Conservation (phyloP, 2,797 vertebrate species). For the Macrochelys suwanniensis region DNA sequence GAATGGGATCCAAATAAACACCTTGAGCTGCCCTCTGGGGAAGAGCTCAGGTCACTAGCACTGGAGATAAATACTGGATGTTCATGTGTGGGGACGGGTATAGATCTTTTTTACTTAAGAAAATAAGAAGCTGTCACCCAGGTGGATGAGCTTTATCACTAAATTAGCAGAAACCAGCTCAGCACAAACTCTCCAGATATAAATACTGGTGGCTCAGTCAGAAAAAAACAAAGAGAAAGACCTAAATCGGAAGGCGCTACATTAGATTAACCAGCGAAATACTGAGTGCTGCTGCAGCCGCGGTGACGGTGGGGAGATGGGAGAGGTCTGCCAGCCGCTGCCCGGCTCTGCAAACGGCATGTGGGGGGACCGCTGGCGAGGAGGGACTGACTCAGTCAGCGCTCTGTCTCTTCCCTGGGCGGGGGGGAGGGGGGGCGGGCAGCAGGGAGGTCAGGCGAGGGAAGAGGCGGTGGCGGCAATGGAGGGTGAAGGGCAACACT, state of each 20-base stretch:
- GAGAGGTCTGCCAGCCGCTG: slow-evolving; percentile 53
- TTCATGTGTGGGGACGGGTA: background rate
- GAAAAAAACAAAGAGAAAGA: slow-evolving; percentile 77
- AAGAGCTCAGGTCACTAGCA: slow-evolving; percentile 77
- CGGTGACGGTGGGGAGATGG: slow-evolving; percentile 47
- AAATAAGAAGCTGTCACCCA: slow-evolving; percentile 83
- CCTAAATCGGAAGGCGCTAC: slow-evolving; percentile 80
- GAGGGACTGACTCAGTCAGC: slow-evolving; percentile 62
- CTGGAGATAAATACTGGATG: slow-evolving; percentile 76
- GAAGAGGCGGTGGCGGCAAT: slow-evolving; percentile 64
- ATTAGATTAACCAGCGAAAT: slow-evolving; percentile 76
- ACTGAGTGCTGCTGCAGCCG: slow-evolving; percentile 68
- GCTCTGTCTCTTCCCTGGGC: slow-evolving; percentile 49
- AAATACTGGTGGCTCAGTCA: slow-evolving; percentile 84
- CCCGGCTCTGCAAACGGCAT: slow-evolving; percentile 59
- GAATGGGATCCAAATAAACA: slow-evolving; percentile 79
- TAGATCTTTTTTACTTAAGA: slow-evolving; percentile 71
- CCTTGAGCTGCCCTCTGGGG: slow-evolving; percentile 77
- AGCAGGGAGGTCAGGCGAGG: slow-evolving; percentile 61
- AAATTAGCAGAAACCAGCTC: slow-evolving; percentile 85
- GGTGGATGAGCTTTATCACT: slow-evolving; percentile 80
- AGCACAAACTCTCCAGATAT: slow-evolving; percentile 84
- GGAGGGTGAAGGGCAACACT: slow-evolving; percentile 70
- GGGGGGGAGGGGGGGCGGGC: slow-evolving; percentile 42
- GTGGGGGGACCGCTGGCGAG: background rate